These are phyloP conservation scores for Scaeva pyrastri DNA, from an alignment of 2,888 invertebrate genomes.

Conservation along the genomic window DNA sequence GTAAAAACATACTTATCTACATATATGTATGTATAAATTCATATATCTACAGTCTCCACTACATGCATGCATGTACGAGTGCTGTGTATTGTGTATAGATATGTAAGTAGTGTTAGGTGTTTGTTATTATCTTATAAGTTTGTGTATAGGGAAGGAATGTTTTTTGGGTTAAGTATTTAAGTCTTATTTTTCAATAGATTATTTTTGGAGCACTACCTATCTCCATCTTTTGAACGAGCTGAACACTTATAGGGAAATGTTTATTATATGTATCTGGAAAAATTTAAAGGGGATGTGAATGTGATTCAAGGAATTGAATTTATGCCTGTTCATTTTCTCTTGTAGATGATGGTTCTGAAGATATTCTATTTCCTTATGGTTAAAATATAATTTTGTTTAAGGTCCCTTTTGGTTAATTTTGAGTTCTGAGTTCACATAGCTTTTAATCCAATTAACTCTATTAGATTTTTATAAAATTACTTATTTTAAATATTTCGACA, in stretches of 20 bases:
- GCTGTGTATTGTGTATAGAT: too few relatives aligned
- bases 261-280: neutral
- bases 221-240: neutral
- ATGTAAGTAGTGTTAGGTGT: neutral
- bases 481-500: too few relatives aligned
- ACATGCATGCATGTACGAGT: too few relatives aligned
- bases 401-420: constrained; percentile 1
- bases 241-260: constrained; percentile 6
- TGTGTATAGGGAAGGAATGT: neutral
- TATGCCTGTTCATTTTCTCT: neutral
- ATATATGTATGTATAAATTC: too few relatives aligned
- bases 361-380: neutral
- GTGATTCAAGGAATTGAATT: neutral
- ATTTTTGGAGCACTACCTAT: neutral
- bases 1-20: neutral
- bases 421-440: too few relatives aligned
- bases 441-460: neutral
- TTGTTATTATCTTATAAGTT: neutral
- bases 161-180: constrained; percentile 33
- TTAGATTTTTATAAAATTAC: neutral
- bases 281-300: neutral
- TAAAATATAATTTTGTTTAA: neutral
- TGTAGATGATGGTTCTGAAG: neutral
- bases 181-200: constrained; percentile 26
- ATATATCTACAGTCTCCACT: too few relatives aligned